Percentiles rank a stretch among this genome's conserved stretches.
Conservation (phyloP, 2,113 vertebrate species). For the Grus americana region DNA sequence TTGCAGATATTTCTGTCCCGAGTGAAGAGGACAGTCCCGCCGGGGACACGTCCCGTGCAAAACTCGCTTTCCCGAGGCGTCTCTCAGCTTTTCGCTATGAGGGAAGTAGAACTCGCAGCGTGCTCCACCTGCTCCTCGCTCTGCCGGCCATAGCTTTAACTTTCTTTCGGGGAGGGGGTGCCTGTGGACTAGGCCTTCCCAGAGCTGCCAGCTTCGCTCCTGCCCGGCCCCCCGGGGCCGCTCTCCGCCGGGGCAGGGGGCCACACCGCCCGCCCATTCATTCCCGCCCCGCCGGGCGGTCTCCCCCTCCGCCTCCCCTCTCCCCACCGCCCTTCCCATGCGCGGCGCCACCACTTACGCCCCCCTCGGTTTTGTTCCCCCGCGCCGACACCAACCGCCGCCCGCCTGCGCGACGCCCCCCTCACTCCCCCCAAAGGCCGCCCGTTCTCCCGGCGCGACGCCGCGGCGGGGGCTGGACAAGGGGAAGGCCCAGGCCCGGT, state of each 20-base stretch:
- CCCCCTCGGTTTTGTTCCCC: background rate
- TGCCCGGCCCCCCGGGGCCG: background rate
- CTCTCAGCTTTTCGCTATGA: rapidly evolving
- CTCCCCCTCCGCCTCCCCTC: background rate
- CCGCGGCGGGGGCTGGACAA: background rate
- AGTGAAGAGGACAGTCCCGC: background rate
- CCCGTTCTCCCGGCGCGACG: background rate
- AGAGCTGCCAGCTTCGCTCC: background rate
- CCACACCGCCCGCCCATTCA: background rate
- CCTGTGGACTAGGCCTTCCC: background rate
- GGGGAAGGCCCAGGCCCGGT: constrained; percentile 35
- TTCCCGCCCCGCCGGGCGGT: background rate
- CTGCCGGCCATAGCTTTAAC: background rate
- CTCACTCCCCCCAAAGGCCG: background rate
- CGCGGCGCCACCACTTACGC: background rate
- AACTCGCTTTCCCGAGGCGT: background rate
- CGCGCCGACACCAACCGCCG: background rate
- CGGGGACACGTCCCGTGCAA: background rate
- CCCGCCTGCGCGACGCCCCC: background rate
- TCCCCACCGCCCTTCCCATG: background rate
- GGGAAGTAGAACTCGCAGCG: background rate
- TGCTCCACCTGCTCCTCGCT: background rate
- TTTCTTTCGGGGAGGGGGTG: background rate
- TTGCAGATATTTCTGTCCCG: background rate
- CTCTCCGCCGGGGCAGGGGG: background rate